Evolutionary conservation across 2,888 invertebrate species (phyloP), one percentile per base, ranked within the genome.

Genomic region (Rapana venosa): DNA sequence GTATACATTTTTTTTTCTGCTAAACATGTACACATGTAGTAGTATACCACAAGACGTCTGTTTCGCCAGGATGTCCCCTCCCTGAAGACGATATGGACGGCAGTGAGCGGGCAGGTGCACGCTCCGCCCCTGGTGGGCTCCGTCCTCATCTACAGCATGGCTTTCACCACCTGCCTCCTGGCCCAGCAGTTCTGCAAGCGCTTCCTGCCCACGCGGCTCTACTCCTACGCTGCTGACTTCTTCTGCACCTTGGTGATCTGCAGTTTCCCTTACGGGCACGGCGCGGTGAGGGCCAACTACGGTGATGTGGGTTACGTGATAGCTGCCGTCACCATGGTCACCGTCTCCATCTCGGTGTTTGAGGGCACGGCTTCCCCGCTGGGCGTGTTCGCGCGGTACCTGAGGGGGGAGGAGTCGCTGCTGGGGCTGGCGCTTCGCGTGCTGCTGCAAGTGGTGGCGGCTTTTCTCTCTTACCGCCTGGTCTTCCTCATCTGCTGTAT

Each of bases 181-280:
- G 85, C 85, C 26, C 89, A 89, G 84, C 84, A 70, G 17, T 13
- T 93, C 1, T 91, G 93, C 5, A 91, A 90, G 17, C 83, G 91
- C 5, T 20, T 94, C n/a, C 88, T 92, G 0, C 94, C 94, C 1
- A 36, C 86, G 1, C 35, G 85, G 26, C 77, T 94, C 0, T 91
- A 90, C 84, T 77, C 88, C 35, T 93, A 92, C 83, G 90, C 91
- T 22, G 90, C 92, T 11, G 94, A 94, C 89, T 94, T 92, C 90
- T 92, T 93, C 81, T 93, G 93, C 88, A 93, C 93, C 5, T 56
- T 93, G 88, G 91, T 91, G 22, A 87, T 94, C 15, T 93, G 93
- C 90, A 87, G 92, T 0, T 94, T 93, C 61, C 93, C 93, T 5
- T 93, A 93, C 89, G 93, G 93, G 15, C 93, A 93, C 88, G 94